A percentile compares a stretch with the other conserved stretches of the same genome.
Evolutionary conservation across 2,113 vertebrate genomes (phyloP).

Genomic region (Lynx canadensis): DNA sequence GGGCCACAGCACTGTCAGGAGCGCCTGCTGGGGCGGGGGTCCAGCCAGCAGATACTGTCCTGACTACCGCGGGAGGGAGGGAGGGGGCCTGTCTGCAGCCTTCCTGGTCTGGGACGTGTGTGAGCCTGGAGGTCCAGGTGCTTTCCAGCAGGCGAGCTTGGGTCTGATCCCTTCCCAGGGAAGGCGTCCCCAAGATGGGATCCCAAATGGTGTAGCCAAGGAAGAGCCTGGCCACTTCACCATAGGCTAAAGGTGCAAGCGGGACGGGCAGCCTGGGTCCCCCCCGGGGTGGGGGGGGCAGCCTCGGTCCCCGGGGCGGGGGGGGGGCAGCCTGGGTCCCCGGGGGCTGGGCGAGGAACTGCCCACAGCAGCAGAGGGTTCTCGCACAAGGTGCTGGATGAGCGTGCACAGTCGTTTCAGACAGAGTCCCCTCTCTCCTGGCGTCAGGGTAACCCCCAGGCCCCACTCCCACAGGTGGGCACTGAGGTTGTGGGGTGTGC

Average conservation of each 20-base stretch:
- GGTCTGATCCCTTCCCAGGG: not conserved
- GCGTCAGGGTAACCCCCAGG: not conserved
- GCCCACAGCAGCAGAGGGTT: not conserved
- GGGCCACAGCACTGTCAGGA: not conserved
- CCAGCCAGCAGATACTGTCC: not conserved
- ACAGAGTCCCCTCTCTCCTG: not conserved
- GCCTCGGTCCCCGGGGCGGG: not conserved
- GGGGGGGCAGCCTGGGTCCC: not conserved
- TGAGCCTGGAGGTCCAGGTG: not conserved
- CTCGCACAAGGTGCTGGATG: not conserved
- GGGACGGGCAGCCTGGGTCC: not conserved
- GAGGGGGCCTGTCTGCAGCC: not conserved
- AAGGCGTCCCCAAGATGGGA: not conserved
- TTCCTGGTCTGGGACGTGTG: not conserved
- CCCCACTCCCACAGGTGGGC: constrained; percentile 73
- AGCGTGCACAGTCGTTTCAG: not conserved
- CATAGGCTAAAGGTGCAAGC: too few species aligned
- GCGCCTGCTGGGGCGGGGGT: not conserved
- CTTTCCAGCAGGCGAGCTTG: not conserved
- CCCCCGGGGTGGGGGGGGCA: not conserved
- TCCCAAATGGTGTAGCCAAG: not conserved
- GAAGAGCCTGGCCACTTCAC: not conserved
- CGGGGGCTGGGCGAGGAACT: accelerated
- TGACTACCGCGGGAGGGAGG: not conserved
- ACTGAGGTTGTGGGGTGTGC: not conserved